Base-by-base conservation (phyloP, 1,140 invertebrate genomes). In the Liolophura sinensis region DNA sequence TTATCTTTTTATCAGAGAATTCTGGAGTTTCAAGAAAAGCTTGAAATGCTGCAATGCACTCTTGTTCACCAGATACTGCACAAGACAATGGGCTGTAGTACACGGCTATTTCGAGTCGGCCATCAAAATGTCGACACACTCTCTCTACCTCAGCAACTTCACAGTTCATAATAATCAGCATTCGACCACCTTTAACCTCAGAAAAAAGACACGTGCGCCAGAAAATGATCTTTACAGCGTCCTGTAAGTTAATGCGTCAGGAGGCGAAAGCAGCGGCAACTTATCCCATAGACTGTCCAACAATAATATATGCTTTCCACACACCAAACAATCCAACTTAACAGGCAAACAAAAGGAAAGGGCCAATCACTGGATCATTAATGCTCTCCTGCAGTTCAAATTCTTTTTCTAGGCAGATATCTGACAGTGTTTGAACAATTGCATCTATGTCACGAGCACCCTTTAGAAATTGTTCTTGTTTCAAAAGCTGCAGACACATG, bases 401-500 rank as follows among this genome's bases (percentile, higher is more conserved):
- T 51, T 56, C 20, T 46, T 64, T 40, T 18, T 31, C 25, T 16
- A 64, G 27, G 16, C 52, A 64, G 31, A 40, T 40, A 9, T 40
- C 31, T 40, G 31, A 40, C 31, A 40, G 3, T 40, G 31, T 40
- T 40, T 40, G 31, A 40, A 40, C 3, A 40, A 40, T 9, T 40
- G 9, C 31, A 40, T 40, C 31, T 40, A 40, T 40, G 9, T 40
- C 31, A 9, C 31, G 31, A 5, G 9, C 31, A 3, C 3, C 31
- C 3, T 40, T 40, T 9, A 40, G 3, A 40, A 40, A 40, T 40
- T 3, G 31, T 40, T 48, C 40, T 4, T 67, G 50, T 14, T 54
- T 25, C 59, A 76, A 64, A 5, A 78, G 22, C 20, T 68, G 51
- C 20, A 54, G 59, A 52, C 74, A 74, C 76, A 77, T 78, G 9